Base-by-base conservation (phyloP, 2,797 vertebrate genomes). In the Neosalanx taihuensis region DNA sequence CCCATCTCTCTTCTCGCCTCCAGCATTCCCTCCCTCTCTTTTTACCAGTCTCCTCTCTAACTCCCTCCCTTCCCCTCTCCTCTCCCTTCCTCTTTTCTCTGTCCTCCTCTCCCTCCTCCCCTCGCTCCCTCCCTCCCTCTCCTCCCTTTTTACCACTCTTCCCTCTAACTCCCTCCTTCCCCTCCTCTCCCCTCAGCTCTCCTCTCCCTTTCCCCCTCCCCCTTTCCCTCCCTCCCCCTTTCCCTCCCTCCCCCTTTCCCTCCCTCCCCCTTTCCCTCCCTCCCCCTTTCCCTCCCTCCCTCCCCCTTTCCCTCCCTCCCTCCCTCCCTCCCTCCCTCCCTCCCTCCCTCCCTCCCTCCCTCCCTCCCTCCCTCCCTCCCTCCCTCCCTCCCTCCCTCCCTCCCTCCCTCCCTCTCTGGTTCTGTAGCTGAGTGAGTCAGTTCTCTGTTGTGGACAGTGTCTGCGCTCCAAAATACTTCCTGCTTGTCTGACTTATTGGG, bases 261-360 rank as follows among this genome's bases (percentile, higher is more conserved):
- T 20, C 56, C 74, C 73, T 66, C 64, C 30, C 49, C 37, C 20
- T n/a, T 33, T 49, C 35, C 23, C 58, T 13, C 2, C 4, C 12
- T 26, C 15, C 10, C 13, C 26, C 12, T 15, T 37, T 12, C 23
- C 13, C 65, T 10, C 46, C 29, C 15, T 1, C 17, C 66, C 46
- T 7, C 13, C 23, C 29, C 60, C 3, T 62, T 65, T 72, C 53
- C 59, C 62, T 29, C 29, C 17, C 49, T 31, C 15, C 51, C 41
- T 64, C n/a, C 49, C 49, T 37, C 49, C 56, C 69, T 56, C 7
- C 64, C 70, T n/a, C 10, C 65, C 41, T 67, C 64, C 51, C 59
- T 49, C 56, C 61, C 51, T 3, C 18, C 51, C 5, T 15, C 12
- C 26, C 12, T 29, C n/a, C 58, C 57, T 37, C 70, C 56, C 58